Percentiles rank a stretch among this genome's conserved stretches.
Evolutionary conservation across 2,113 vertebrate genomes (phyloP).

Genomic region (Platysteira castanea): DNA sequence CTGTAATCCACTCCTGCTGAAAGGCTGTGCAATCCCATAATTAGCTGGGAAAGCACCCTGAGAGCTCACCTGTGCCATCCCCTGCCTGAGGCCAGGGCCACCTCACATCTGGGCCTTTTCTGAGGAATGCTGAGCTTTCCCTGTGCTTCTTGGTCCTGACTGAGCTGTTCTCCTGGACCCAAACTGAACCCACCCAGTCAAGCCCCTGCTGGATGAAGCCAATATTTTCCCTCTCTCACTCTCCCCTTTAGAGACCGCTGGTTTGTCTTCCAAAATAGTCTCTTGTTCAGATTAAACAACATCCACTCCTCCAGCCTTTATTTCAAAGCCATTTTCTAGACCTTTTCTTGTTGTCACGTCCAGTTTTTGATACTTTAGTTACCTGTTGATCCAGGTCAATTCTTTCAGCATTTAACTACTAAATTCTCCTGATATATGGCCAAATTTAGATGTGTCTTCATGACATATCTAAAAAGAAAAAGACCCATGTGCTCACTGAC

Average conservation of each 20-base stretch:
- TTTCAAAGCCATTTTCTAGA: background rate
- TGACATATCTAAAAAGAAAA: background rate
- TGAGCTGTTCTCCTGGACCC: background rate
- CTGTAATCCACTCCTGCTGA: background rate
- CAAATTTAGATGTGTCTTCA: background rate
- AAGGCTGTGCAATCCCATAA: background rate
- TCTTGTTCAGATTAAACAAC: background rate
- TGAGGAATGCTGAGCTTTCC: background rate
- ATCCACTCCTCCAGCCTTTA: background rate
- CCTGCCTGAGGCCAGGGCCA: background rate
- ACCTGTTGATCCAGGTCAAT: background rate
- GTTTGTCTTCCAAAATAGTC: background rate
- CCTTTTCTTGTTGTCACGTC: background rate
- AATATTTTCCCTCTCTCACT: background rate
- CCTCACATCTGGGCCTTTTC: background rate
- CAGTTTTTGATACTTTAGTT: background rate
- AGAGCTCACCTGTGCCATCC: background rate
- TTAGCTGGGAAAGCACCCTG: background rate
- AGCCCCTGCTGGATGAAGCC: background rate
- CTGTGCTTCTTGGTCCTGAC: background rate
- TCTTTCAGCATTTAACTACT: background rate
- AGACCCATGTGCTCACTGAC: background rate
- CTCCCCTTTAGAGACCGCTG: background rate
- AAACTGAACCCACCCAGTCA: background rate
- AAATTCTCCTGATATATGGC: rapidly evolving